Evolutionary conservation across 2,888 invertebrate species (phyloP), one percentile per base, ranked within the genome.

Genomic region (Cecidostiba fungosa): DNA sequence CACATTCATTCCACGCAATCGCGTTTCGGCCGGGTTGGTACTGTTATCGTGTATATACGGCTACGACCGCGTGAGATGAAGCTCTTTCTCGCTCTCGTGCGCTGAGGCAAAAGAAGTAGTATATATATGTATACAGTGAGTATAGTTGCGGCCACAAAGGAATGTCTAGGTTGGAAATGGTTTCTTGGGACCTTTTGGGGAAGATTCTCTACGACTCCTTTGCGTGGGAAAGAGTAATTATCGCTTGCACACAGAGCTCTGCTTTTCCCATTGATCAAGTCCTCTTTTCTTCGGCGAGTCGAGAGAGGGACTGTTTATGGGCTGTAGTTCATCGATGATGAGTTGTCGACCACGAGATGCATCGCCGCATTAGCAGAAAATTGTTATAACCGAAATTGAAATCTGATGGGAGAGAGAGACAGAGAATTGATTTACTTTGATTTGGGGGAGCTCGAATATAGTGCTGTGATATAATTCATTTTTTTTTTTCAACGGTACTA

Each of bases 1-100:
- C 62, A 73, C 85, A 85, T 86, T 86, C 86, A 87, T 83, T 85
- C 83, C 85, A 83, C 83, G 81, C 87, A 85, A 85, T 85, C 85
- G 50, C 83, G 83, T 82, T 86, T 86, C 80, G 62, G 77, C 8
- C 54, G 8, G 10, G 10, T 36, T 36, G 19, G 79, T 79, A 62
- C 83, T 77, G 83, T 77, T 86, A 80, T 80, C 83, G 72, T 6
- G 32, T 12, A 3, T 39, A 16, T 23, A 14, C 16, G n/a, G 29
- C 10, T 50, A 78, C 86, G 83, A 77, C 80, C 78, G 83, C 80
- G 72, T 12, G 47, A 72, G 73, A 70, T 12, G 43, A 54, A 26
- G n/a, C 23, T 59, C 72, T 73, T 59, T 43, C 39, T 54, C n/a
- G 39, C 2, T 70, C n/a, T n/a, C 54, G 3, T 19, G 19, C 50